Evolutionary conservation across 2,113 vertebrate genomes (phyloP).

Genomic region (Otocyon megalotis): DNA sequence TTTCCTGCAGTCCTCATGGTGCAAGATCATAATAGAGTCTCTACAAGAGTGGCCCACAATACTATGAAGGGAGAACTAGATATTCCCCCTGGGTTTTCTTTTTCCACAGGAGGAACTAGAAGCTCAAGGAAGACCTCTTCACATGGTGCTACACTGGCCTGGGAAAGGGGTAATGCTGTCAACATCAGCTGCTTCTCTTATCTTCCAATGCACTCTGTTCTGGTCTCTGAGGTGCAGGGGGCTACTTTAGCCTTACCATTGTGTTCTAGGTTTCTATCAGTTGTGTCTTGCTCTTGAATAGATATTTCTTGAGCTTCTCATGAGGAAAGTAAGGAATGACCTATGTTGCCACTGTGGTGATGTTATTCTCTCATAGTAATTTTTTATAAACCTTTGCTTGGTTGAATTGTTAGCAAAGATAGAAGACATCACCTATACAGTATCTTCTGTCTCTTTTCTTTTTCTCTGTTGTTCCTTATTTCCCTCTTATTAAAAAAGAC

Average conservation of each 20-base stretch:
- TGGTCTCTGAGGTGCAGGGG: neutral
- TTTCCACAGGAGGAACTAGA: neutral
- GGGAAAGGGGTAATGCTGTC: neutral
- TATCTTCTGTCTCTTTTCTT: neutral
- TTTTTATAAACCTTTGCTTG: neutral
- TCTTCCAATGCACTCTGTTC: neutral
- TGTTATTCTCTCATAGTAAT: neutral
- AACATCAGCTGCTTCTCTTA: neutral
- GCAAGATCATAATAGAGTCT: neutral
- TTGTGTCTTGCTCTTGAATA: neutral
- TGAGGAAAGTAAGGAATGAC: neutral
- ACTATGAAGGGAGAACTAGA: neutral
- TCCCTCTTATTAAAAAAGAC: neutral
- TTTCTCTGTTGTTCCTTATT: neutral
- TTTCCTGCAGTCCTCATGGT: neutral
- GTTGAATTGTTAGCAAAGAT: neutral
- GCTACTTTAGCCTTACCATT: neutral
- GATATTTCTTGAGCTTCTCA: neutral
- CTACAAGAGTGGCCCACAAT: neutral
- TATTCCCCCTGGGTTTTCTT: neutral
- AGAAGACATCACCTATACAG: neutral
- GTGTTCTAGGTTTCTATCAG: neutral
- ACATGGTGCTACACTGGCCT: neutral
- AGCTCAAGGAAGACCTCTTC: neutral
- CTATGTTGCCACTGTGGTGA: neutral